Evolutionary conservation across 2,797 vertebrate genomes (phyloP).

Genomic region (Pogonophryne albipinna): DNA sequence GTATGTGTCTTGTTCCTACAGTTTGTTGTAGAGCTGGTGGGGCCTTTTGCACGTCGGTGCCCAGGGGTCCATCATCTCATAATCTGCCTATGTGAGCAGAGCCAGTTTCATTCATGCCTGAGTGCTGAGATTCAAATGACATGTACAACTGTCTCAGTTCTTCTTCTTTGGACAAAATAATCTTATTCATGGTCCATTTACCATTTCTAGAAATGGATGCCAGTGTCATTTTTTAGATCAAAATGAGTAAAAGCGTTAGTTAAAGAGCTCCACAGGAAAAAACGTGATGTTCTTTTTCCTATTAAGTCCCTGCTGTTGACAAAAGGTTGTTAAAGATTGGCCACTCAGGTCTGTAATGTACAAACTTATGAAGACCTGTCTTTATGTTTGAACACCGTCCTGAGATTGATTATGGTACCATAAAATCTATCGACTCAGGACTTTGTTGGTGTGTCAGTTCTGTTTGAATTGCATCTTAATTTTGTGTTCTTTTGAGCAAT

Average conservation of each 20-base stretch:
- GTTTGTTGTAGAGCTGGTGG: too few relatives aligned
- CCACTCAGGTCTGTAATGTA: not conserved
- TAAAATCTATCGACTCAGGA: not conserved
- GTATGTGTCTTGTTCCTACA: too few relatives aligned
- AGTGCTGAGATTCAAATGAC: too few relatives aligned
- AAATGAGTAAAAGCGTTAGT: not conserved
- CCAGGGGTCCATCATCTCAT: too few relatives aligned
- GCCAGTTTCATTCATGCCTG: too few relatives aligned
- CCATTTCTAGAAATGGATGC: not conserved
- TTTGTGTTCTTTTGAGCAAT: slow-evolving; percentile 29
- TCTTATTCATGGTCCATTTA: not conserved
- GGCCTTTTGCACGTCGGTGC: too few relatives aligned
- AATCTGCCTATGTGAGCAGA: too few relatives aligned
- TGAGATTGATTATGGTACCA: slow-evolving; percentile 1
- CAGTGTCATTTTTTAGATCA: not conserved
- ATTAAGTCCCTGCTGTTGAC: slow-evolving; percentile 4
- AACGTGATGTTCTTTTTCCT: not conserved
- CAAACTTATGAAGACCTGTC: not conserved
- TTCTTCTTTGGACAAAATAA: not conserved
- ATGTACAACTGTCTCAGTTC: too few relatives aligned
- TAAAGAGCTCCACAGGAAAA: not conserved
- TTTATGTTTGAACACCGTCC: not conserved
- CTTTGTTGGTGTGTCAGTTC: slow-evolving; percentile 5
- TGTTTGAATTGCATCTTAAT: not conserved
- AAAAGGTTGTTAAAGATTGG: not conserved